Percentiles rank a stretch among this genome's conserved stretches.
Conservation (phyloP, 2,888 invertebrate genomes). For the Nemotelus nigrinus region DNA sequence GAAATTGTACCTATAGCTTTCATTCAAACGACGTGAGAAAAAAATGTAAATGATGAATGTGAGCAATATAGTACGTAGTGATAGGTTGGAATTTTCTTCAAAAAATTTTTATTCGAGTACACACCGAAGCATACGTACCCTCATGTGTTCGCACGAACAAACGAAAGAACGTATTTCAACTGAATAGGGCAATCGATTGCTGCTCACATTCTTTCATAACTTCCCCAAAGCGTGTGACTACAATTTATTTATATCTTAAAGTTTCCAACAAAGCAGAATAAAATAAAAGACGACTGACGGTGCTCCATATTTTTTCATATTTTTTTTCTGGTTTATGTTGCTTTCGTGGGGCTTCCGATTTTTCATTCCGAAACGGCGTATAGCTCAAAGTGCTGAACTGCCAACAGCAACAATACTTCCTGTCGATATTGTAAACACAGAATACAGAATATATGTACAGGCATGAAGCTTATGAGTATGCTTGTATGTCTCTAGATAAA, state of each 20-base stretch:
- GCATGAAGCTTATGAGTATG: background rate
- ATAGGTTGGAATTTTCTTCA: too few relatives aligned
- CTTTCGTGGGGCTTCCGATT: conserved; percentile 3
- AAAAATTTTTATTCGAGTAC: too few relatives aligned
- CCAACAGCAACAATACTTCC: background rate
- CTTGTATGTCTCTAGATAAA: background rate
- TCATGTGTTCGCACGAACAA: too few relatives aligned
- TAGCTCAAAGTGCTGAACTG: background rate
- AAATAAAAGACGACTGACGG: background rate
- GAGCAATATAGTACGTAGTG: too few relatives aligned
- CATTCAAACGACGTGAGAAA: too few relatives aligned
- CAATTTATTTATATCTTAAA: conserved; percentile 10
- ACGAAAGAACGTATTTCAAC: too few relatives aligned
- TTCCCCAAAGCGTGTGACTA: background rate
- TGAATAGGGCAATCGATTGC: background rate
- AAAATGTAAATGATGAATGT: too few relatives aligned
- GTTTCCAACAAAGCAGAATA: conserved; percentile 1
- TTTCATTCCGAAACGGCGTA: background rate
- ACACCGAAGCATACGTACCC: too few relatives aligned
- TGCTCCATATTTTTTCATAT: background rate
- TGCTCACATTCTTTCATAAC: background rate
- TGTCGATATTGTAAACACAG: background rate
- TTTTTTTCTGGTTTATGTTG: background rate
- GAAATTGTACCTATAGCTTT: too few relatives aligned
- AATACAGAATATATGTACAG: background rate